These are phyloP conservation scores for Pterophyllum scalare DNA, from an alignment of 2,113 vertebrate genomes.

Conservation along the genomic window DNA sequence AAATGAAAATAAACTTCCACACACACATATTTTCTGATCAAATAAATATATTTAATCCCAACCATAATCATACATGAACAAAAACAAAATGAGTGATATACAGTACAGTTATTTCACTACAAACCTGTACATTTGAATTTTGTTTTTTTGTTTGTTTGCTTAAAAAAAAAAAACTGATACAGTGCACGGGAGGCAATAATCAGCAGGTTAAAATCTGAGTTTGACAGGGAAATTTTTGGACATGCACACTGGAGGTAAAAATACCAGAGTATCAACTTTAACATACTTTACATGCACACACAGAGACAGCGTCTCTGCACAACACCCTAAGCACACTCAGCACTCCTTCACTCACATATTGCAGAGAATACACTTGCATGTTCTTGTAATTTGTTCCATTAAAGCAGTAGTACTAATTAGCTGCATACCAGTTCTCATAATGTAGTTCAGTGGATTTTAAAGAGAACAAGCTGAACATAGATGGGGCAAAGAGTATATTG, in stretches of 20 bases:
- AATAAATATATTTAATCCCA: constrained; percentile 68
- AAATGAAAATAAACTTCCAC: background rate
- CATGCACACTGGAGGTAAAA: constrained; percentile 62
- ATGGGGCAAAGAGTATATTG: constrained; percentile 47
- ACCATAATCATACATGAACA: constrained; percentile 46
- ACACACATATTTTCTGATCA: constrained; percentile 27
- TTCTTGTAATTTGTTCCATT: constrained; percentile 25
- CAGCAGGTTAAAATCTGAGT: constrained; percentile 19
- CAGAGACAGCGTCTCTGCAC: constrained; percentile 11
- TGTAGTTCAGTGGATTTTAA: constrained; percentile 30
- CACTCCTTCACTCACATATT: constrained; percentile 34
- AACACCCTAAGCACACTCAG: constrained; percentile 34
- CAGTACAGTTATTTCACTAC: constrained; percentile 49
- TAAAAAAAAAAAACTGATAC: constrained; percentile 18
- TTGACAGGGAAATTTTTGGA: constrained; percentile 15
- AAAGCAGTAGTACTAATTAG: constrained; percentile 21
- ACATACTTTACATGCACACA: constrained; percentile 57
- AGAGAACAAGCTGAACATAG: constrained; percentile 5
- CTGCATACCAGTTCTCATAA: constrained; percentile 49
- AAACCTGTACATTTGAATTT: constrained; percentile 37
- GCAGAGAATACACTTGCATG: constrained; percentile 41
- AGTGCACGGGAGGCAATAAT: constrained; percentile 22
- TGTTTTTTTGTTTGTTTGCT: background rate
- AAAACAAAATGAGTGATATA: constrained; percentile 53
- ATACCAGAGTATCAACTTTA: constrained; percentile 23